phyloP scores from a whole-genome alignment of 2,797 vertebrate genomes.

The Sciurus vulgaris region DNA sequence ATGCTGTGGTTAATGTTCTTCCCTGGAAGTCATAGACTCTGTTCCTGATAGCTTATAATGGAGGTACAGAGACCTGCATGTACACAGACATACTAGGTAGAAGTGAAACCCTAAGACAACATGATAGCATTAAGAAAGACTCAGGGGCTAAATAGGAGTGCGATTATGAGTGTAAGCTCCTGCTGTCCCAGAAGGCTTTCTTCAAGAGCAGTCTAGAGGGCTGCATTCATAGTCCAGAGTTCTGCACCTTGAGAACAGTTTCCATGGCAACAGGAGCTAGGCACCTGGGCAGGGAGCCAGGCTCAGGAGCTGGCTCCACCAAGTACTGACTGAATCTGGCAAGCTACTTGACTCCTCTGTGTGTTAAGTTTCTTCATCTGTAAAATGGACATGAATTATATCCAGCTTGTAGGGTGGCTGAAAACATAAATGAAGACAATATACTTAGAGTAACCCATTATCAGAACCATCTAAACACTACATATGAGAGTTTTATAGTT shows the following conservation, averaged over 20 bases:
- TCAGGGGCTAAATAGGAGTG: background rate
- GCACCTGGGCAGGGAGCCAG: background rate
- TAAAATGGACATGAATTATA: background rate
- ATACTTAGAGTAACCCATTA: background rate
- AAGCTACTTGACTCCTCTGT: background rate
- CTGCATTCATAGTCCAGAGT: background rate
- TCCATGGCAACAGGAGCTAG: background rate
- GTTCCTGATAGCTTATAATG: background rate
- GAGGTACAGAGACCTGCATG: background rate
- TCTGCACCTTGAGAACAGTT: background rate
- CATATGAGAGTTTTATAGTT: background rate
- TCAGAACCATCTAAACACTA: background rate
- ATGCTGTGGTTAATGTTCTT: background rate
- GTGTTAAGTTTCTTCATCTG: background rate
- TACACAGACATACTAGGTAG: background rate
- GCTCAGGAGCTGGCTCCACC: background rate
- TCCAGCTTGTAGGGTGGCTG: background rate
- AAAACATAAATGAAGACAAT: conserved; percentile 37
- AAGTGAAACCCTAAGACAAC: background rate
- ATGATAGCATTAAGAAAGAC: background rate
- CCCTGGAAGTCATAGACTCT: background rate
- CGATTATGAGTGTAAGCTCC: background rate
- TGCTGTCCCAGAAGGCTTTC: background rate
- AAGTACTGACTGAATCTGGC: background rate
- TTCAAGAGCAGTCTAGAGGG: background rate